phyloP scores from a whole-genome alignment of 2,113 vertebrate species.

The Montifringilla adamsi region DNA sequence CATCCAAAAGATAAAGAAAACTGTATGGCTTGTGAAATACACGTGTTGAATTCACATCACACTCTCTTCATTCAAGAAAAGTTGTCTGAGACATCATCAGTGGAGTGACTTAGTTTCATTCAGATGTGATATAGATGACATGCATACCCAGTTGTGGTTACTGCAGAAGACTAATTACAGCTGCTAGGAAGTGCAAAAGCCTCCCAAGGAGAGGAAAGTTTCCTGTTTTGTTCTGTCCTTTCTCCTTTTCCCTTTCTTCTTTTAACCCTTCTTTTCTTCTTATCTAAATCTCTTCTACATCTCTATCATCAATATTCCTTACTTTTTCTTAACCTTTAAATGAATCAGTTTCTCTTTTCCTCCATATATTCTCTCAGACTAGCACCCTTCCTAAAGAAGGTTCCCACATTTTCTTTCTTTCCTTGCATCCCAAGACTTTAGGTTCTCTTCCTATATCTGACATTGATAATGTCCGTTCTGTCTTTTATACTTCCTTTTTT shows the following conservation, averaged over 20 bases:
- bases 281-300: not conserved
- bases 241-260: not conserved
- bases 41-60: not conserved
- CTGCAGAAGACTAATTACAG: not conserved
- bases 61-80: not conserved
- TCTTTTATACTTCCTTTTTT: not conserved
- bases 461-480: rapidly evolving
- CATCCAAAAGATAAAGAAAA: not conserved
- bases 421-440: not conserved
- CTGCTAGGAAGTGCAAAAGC: not conserved
- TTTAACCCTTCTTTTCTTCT: not conserved
- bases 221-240: not conserved
- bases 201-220: not conserved
- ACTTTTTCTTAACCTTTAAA: not conserved
- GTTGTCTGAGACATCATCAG: not conserved
- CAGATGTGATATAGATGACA: not conserved
- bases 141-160: not conserved
- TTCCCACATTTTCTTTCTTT: not conserved
- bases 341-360: not conserved
- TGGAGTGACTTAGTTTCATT: not conserved
- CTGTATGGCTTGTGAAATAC: not conserved
- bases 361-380: not conserved
- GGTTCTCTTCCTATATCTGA: not conserved
- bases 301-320: not conserved
- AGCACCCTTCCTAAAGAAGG: not conserved